Percentiles rank a stretch among this genome's conserved stretches.
phyloP scores from a whole-genome alignment of 2,888 invertebrate species.

The Drosophila subquinaria region DNA sequence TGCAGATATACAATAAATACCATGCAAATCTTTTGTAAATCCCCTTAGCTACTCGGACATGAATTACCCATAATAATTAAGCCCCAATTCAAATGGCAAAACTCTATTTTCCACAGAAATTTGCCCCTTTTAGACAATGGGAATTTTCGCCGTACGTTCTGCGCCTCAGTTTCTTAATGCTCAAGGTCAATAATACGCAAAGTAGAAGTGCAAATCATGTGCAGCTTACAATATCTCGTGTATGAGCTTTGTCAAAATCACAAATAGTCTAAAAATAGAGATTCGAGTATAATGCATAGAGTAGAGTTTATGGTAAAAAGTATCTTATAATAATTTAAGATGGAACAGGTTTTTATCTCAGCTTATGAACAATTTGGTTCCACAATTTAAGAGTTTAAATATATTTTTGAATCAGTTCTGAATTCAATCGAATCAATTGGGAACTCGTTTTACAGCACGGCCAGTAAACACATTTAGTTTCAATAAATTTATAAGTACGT shows the following conservation, averaged over 20 bases:
- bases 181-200: background rate
- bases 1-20: background rate
- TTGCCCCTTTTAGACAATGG: background rate
- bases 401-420: too few relatives aligned
- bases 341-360: background rate
- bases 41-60: background rate
- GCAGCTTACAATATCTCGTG: background rate
- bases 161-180: background rate
- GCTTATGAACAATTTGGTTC: too few relatives aligned
- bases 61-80: constrained; percentile 33
- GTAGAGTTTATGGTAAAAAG: background rate
- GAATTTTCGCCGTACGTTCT: too few relatives aligned
- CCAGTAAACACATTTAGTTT: too few relatives aligned
- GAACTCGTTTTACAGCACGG: too few relatives aligned
- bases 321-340: background rate
- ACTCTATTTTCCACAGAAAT: background rate
- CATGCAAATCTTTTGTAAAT: constrained; percentile 25
- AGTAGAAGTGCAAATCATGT: constrained; percentile 1
- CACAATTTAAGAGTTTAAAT: too few relatives aligned
- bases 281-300: background rate
- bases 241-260: background rate
- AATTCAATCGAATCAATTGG: too few relatives aligned
- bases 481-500: too few relatives aligned
- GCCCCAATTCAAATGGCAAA: constrained; percentile 13
- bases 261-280: background rate